Conservation (phyloP, 2,888 invertebrate species). For the Sialis fuliginosa region DNA sequence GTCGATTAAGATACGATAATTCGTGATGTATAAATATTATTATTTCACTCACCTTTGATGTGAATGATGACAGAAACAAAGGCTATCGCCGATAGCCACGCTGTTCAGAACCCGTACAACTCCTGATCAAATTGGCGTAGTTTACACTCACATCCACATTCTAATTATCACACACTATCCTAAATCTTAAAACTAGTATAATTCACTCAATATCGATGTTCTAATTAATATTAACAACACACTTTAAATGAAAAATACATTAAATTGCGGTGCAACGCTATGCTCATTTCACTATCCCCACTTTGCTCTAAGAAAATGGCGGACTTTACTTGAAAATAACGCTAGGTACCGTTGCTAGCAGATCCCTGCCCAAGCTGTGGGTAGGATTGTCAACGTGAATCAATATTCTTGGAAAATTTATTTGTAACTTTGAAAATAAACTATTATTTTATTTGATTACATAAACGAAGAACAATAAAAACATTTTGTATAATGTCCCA, state of each 20-base stretch:
- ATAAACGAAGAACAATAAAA: too few relatives aligned
- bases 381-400: slow-evolving; percentile 2
- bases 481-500: too few relatives aligned
- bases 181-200: background rate
- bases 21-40: too few relatives aligned
- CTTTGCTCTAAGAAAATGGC: slow-evolving; percentile 27
- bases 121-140: slow-evolving; percentile 18
- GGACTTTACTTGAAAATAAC: slow-evolving; percentile 14
- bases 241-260: slow-evolving; percentile 7
- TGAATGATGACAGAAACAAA: slow-evolving; percentile 26
- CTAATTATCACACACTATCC: slow-evolving; percentile 3
- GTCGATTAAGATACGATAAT: too few relatives aligned
- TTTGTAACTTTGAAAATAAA: too few relatives aligned
- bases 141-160: slow-evolving; percentile 21
- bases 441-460: too few relatives aligned
- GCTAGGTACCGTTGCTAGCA: slow-evolving; percentile 16
- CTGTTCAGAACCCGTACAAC: slow-evolving; percentile 23
- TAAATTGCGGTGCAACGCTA: slow-evolving; percentile 19
- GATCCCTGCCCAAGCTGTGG: slow-evolving; percentile 6
- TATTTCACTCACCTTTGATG: slow-evolving; percentile 22
- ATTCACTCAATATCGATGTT: background rate
- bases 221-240: slow-evolving; percentile 4
- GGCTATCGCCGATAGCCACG: slow-evolving; percentile 29
- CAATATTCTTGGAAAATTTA: too few relatives aligned
- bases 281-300: slow-evolving; percentile 25